phyloP scores from a whole-genome alignment of 1,140 invertebrate genomes.

The Chrysomallon squamiferum region DNA sequence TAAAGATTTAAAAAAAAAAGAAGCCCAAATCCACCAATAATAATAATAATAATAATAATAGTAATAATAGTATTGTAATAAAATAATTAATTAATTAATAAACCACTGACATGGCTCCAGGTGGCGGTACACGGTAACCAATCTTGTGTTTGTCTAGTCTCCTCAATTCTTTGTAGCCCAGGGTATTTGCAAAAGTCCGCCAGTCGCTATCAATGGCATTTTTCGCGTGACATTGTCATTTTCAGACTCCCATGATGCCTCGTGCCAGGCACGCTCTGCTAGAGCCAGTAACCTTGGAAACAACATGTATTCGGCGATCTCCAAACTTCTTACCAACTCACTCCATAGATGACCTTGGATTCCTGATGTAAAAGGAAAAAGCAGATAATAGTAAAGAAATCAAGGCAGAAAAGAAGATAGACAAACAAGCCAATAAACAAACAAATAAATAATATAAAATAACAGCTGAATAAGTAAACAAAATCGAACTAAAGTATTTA shows the following conservation, averaged over 20 bases:
- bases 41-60: not conserved
- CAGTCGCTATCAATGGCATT: constrained; percentile 30
- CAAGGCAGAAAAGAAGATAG: no score
- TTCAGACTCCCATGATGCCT: constrained; percentile 29
- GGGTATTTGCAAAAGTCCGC: constrained; percentile 43
- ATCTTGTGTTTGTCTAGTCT: constrained; percentile 38
- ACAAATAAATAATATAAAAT: no score
- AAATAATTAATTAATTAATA: not conserved
- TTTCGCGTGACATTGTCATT: constrained; percentile 12
- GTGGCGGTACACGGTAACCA: constrained; percentile 43
- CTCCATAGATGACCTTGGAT: constrained; percentile 41
- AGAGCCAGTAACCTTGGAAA: constrained; percentile 40
- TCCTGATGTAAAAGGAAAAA: constrained; percentile 18
- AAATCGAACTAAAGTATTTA: no score
- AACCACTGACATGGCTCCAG: constrained; percentile 47
- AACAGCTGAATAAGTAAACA: no score
- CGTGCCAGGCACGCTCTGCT: constrained; percentile 42
- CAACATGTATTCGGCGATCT: constrained; percentile 37
- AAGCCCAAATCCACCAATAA: not conserved
- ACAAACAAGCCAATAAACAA: no score
- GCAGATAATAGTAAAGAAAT: no score
- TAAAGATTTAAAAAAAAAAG: not conserved
- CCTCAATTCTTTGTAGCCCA: constrained; percentile 48
- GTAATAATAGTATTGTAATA: not conserved
- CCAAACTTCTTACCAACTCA: constrained; percentile 28